A percentile compares a stretch with the other conserved stretches of the same genome.
phyloP scores from a whole-genome alignment of 2,113 vertebrate species.

The Sisor rabdophorus region DNA sequence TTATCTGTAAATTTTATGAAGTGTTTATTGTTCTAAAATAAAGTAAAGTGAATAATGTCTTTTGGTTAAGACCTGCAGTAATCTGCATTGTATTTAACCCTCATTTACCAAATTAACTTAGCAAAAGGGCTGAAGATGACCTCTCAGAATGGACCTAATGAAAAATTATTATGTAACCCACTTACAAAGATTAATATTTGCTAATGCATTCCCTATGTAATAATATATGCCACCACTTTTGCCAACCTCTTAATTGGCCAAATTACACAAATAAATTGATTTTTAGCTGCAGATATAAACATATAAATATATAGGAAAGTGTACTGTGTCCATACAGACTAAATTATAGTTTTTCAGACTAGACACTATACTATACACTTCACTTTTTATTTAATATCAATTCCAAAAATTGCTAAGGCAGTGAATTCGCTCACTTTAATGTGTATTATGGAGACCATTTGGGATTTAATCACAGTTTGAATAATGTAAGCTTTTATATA shows the following conservation, averaged over 20 bases:
- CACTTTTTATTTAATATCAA: background rate
- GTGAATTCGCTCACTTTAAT: background rate
- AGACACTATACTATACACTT: background rate
- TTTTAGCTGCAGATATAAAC: background rate
- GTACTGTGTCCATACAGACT: background rate
- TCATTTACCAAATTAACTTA: constrained; percentile 52
- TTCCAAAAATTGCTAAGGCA: background rate
- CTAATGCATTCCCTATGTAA: constrained; percentile 44
- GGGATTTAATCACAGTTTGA: background rate
- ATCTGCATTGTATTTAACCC: constrained; percentile 37
- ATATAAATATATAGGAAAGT: no score
- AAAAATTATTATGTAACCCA: constrained; percentile 42
- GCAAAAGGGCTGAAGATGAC: constrained; percentile 38
- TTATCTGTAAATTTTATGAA: background rate
- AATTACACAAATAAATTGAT: constrained; percentile 5
- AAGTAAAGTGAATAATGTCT: constrained; percentile 15
- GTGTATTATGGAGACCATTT: no score
- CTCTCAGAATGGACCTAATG: constrained; percentile 43
- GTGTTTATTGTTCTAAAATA: constrained; percentile 6
- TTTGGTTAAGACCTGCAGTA: constrained; percentile 26
- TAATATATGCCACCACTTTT: constrained; percentile 34
- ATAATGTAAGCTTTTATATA: background rate
- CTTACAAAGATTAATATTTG: constrained; percentile 42
- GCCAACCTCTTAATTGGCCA: background rate
- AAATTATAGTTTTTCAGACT: background rate